Percentiles rank a stretch among this genome's conserved stretches.
Conservation (phyloP, 2,113 vertebrate species). For the Eurystomus gularis region DNA sequence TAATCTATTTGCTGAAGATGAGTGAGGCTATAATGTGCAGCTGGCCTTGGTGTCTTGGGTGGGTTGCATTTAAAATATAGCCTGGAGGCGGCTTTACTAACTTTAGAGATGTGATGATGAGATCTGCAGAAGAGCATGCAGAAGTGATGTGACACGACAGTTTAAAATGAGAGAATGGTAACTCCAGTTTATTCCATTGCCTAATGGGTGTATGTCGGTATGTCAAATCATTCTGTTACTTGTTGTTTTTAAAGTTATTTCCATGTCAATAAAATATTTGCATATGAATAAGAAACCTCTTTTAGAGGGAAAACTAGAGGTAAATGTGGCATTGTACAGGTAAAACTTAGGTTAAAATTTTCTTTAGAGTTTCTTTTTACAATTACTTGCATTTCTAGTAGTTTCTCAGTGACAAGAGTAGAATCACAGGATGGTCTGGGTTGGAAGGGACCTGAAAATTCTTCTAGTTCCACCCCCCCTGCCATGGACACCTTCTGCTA, state of each 20-base stretch:
- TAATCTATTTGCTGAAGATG: not conserved
- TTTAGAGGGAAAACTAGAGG: not conserved
- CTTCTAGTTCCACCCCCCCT: too few species aligned
- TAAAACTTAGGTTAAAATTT: not conserved
- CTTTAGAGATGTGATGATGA: not conserved
- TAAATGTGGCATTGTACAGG: not conserved
- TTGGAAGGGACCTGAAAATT: too few species aligned
- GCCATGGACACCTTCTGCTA: too few species aligned
- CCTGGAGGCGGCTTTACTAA: conserved; percentile 25
- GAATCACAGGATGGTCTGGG: too few species aligned
- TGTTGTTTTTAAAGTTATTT: not conserved
- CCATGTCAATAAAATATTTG: not conserved
- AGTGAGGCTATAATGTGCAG: not conserved
- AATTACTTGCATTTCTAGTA: not conserved
- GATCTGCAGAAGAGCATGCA: not conserved
- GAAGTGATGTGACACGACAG: not conserved
- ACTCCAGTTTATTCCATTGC: not conserved
- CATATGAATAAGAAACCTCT: not conserved
- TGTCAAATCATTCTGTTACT: not conserved
- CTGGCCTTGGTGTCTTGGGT: conserved; percentile 9
- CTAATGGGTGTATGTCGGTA: not conserved
- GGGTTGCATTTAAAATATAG: conserved; percentile 23
- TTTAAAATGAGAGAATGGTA: not conserved
- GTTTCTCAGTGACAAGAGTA: not conserved
- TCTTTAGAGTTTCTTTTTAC: not conserved